Evolutionary conservation across 2,888 invertebrate species (phyloP), one percentile per base, ranked within the genome.

Genomic region (Patella pellucida): DNA sequence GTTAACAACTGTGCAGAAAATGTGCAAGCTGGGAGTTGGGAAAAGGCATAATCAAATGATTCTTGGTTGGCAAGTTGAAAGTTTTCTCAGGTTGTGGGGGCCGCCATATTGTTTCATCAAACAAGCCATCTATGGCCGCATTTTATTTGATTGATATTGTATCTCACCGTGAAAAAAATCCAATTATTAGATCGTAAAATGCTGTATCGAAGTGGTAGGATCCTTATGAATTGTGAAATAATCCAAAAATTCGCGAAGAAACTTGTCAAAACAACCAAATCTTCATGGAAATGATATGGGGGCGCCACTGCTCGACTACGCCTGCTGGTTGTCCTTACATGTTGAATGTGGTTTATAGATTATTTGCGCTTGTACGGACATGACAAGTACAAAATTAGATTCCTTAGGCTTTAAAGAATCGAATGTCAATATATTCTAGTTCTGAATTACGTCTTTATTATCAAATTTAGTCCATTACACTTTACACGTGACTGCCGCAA

Each of bases 301-400:
- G 62, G 62, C 62, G 62, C 62, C 62, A 62, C 62, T 23, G 62
- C 62, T 62, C 62, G 62, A 62, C 62, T 62, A 62, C 62, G 62
- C 62, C 62, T 62, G 62, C 62, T 62, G 19, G 62, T 62, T 62
- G 62, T 23, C 19, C 19, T 23, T 23, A 23, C 23, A 19, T 23
- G 19, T 19, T 62, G 23, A 62, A 62, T 62, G 62, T 19, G 15
- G 19, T 12, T 23, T 23, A 62, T 62, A 19, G 19, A 19, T 23
- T 19, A 62, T 23, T 23, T 19, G 19, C 62, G 23, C 62, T 62
- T 62, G 62, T 62, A 23, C 14, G 5, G 19, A 62, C 62, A 62
- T 62, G 62, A 62, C 62, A 62, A 23, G 62, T 62, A 23, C 7
- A 23, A 23, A 62, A 23, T 62, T 23, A 3, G 1, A 23, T 12